phyloP scores from a whole-genome alignment of 2,797 vertebrate genomes.

The Anas acuta region DNA sequence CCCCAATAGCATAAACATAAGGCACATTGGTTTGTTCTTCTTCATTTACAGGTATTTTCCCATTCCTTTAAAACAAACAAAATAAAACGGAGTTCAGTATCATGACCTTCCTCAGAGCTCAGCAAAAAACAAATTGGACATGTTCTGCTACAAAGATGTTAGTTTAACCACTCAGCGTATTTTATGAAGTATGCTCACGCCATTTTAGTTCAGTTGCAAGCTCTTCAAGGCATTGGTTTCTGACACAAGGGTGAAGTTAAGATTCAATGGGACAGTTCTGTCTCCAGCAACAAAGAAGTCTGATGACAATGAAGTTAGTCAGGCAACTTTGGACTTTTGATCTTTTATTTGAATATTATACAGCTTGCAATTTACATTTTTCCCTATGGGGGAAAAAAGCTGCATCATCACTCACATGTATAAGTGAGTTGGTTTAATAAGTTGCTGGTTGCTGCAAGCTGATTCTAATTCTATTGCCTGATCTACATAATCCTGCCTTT shows the following conservation, averaged over 20 bases:
- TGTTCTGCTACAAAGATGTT: neutral
- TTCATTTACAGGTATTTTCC: constrained; percentile 92
- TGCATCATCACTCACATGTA: neutral
- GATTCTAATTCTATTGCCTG: neutral
- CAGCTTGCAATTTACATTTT: neutral
- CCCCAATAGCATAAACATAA: constrained; percentile 92
- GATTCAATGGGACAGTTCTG: neutral
- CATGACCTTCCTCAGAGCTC: neutral
- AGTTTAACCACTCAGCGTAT: neutral
- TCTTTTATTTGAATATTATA: neutral
- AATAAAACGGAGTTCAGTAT: neutral
- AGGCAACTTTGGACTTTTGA: neutral
- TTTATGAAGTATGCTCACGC: neutral
- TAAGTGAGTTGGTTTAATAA: neutral
- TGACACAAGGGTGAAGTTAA: neutral
- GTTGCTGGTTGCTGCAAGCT: neutral
- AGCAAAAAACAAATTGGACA: neutral
- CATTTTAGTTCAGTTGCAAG: neutral
- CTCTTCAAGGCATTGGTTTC: neutral
- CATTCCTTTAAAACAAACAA: constrained; percentile 80
- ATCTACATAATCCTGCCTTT: neutral
- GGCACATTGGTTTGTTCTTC: constrained; percentile 92
- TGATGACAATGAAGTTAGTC: neutral
- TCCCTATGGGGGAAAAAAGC: neutral
- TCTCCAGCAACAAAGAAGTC: neutral